Percentiles rank a stretch among this genome's conserved stretches.
Conservation (phyloP, 2,113 vertebrate species). For the Tachysurus fulvidraco region DNA sequence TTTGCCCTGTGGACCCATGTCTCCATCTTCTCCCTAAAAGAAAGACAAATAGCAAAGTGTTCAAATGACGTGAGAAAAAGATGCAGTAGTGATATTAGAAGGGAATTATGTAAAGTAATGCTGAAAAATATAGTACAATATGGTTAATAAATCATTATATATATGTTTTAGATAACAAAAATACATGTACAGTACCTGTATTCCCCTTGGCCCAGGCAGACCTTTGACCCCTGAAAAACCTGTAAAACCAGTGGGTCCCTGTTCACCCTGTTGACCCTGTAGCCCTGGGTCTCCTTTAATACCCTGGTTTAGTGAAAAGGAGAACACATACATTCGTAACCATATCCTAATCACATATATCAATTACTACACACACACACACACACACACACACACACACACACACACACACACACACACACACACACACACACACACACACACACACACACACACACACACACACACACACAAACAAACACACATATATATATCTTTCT, state of each 20-base stretch:
- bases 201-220: constrained; percentile 66
- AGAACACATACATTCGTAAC: not conserved
- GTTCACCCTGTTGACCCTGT: constrained; percentile 72
- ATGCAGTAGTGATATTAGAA: not conserved
- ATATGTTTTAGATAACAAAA: not conserved
- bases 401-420: no score
- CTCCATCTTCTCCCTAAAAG: constrained; percentile 80
- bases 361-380: no score
- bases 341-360: not conserved
- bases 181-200: constrained; percentile 66
- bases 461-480: no score
- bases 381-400: no score
- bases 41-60: constrained; percentile 16
- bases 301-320: constrained; percentile 67
- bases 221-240: constrained; percentile 79
- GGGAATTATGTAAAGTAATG: not conserved
- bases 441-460: no score
- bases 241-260: constrained; percentile 73
- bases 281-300: constrained; percentile 70
- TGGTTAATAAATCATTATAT: not conserved
- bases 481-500: not conserved
- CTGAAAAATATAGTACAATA: not conserved
- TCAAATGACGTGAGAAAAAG: not conserved
- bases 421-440: no score
- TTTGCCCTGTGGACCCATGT: constrained; percentile 73